Base-by-base conservation (phyloP, 1,140 invertebrate species). In the Arion vulgaris region DNA sequence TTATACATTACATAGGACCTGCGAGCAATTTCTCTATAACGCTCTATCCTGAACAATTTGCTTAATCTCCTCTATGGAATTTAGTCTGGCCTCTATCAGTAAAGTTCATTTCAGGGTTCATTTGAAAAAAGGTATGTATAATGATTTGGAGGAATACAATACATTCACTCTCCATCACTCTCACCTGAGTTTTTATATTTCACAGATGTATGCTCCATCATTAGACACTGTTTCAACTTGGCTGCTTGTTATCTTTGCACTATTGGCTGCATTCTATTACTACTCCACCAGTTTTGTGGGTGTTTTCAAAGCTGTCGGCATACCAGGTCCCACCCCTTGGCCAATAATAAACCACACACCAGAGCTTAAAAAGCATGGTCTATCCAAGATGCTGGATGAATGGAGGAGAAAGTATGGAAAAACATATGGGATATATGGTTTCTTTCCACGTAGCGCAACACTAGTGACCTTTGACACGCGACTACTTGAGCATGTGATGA, bases 361-460 rank as follows among this genome's bases (percentile, higher is more conserved):
- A 17, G 73, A 75, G 45, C 39, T 75, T n/a, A 75, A 36, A 49
- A 75, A 75, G 28, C 73, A 75, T 53, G 73, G 73, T 32, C 45
- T 75, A 34, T 75, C 73, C 28, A 75, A 75, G n/a, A 75, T 75
- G 73, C 73, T 75, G 5, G 73, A 75, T 51, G 73, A 75, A 1
- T 75, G 73, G 73, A 45, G 73, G 45, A 34, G 13, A 75, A 45
- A 49, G n/a, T 75, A 75, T 53, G 73, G 73, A 19, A 51, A 75
- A 4, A 75, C 73, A 45, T 75, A 75, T 51, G 73, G 73, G 23
- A 49, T 75, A 26, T 75, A 75, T 34, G 73, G 73, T 9, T 34
- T 75, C 1, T 75, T 75, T 75, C 73, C 73, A 17, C 17, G 73
- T 7, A 53, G 45, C 53, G 41, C 73, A 32, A 75, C 73, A 39